Percentiles rank a stretch among this genome's conserved stretches.
Conservation (phyloP, 2,888 invertebrate species). For the Hecatera dysodea region DNA sequence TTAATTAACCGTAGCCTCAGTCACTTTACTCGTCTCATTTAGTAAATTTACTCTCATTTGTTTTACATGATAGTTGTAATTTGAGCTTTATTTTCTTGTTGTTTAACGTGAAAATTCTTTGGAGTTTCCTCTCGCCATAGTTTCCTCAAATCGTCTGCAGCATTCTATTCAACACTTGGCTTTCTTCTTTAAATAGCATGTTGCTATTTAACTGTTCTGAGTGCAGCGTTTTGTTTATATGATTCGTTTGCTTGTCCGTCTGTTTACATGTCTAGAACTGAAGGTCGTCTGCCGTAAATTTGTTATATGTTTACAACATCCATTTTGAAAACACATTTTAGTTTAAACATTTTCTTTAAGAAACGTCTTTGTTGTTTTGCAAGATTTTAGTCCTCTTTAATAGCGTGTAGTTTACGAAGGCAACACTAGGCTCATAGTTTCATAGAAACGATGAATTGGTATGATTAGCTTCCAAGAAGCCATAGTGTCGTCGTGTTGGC, state of each 20-base stretch:
- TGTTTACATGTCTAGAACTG: constrained; percentile 74
- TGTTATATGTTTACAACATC: constrained; percentile 70
- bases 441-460: constrained; percentile 69
- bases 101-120: constrained; percentile 35
- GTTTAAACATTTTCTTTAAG: constrained; percentile 45
- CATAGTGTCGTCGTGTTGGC: constrained; percentile 42
- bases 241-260: constrained; percentile 73
- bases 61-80: constrained; percentile 24
- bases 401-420: constrained; percentile 7
- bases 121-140: constrained; percentile 38
- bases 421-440: constrained; percentile 47
- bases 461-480: constrained; percentile 68
- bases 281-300: constrained; percentile 73
- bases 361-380: constrained; percentile 29
- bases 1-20: constrained; percentile 31
- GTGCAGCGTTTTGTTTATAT: constrained; percentile 73
- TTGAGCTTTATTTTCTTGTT: constrained; percentile 44
- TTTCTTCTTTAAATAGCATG: constrained; percentile 81
- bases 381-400: constrained; percentile 20
- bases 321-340: constrained; percentile 60
- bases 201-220: constrained; percentile 69
- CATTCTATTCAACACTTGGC: constrained; percentile 73
- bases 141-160: constrained; percentile 66
- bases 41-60: constrained; percentile 52
- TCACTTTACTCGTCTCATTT: constrained; percentile 51